Conservation (phyloP, 2,888 invertebrate genomes). For the Habrosyne pyritoides region DNA sequence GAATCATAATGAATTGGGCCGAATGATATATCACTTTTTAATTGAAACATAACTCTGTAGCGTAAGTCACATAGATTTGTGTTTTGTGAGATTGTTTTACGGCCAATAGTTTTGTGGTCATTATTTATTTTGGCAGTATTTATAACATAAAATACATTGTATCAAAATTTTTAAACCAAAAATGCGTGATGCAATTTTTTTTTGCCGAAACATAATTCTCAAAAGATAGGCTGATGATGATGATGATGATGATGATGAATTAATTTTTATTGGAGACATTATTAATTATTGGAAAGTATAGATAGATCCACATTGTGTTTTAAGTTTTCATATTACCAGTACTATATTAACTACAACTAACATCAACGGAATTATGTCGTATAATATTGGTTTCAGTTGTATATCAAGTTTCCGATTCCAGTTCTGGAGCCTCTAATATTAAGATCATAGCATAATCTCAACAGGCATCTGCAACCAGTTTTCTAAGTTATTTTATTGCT, state of each 20-base stretch:
- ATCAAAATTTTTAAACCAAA: too few relatives aligned
- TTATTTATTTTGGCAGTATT: neutral
- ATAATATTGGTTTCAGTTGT: neutral
- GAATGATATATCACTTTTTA: neutral
- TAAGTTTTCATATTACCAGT: too few relatives aligned
- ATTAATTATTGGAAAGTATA: too few relatives aligned
- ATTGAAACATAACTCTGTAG: slow-evolving; percentile 14
- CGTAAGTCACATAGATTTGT: neutral
- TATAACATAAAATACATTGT: too few relatives aligned
- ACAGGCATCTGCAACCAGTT: slow-evolving; percentile 8
- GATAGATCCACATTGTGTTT: too few relatives aligned
- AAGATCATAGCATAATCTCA: slow-evolving; percentile 11
- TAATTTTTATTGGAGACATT: too few relatives aligned
- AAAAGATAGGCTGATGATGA: too few relatives aligned
- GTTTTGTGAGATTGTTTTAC: neutral
- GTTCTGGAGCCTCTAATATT: slow-evolving; percentile 11
- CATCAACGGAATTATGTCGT: neutral
- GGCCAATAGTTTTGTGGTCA: neutral
- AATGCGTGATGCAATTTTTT: too few relatives aligned
- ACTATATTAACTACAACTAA: neutral
- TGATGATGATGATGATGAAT: too few relatives aligned
- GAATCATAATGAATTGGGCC: slow-evolving; percentile 25
- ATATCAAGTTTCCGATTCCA: slow-evolving; percentile 5
- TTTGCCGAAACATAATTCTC: too few relatives aligned
- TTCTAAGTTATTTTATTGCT: neutral